Conservation (phyloP, 2,797 vertebrate genomes). For the Urosaurus nigricauda region DNA sequence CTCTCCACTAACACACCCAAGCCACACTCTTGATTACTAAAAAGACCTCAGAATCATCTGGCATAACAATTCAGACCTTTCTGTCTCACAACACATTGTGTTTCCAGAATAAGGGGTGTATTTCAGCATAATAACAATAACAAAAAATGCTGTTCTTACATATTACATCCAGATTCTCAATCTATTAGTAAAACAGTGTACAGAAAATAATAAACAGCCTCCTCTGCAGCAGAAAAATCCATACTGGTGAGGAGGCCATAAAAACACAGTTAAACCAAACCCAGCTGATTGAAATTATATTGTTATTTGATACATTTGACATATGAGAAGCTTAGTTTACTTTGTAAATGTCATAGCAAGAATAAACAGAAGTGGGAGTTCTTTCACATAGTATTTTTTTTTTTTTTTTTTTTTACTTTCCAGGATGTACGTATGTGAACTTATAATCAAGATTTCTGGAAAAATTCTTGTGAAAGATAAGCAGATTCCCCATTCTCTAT, state of each 20-base stretch:
- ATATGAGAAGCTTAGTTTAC: not conserved
- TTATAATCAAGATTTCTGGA: not conserved
- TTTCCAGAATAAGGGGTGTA: conserved; percentile 36
- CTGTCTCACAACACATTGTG: no score
- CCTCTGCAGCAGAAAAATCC: not conserved
- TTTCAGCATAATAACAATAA: not conserved
- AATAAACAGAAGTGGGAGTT: not conserved
- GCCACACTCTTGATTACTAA: conserved; percentile 72
- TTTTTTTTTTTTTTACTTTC: no score
- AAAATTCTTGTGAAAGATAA: not conserved
- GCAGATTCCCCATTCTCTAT: not conserved
- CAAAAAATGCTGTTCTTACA: not conserved
- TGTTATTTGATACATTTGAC: not conserved
- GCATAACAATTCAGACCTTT: conserved; percentile 66
- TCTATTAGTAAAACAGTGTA: not conserved
- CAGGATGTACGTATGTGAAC: not conserved
- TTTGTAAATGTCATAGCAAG: not conserved
- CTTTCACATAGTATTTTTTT: not conserved
- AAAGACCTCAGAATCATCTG: conserved; percentile 84
- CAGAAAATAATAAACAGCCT: not conserved
- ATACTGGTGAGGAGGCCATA: not conserved
- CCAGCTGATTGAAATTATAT: not conserved
- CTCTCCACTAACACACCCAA: conserved; percentile 70
- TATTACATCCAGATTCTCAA: not conserved
- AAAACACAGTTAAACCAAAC: not conserved